Evolutionary conservation across 1,140 invertebrate species (phyloP).

Genomic region (Diorhabda carinulata): DNA sequence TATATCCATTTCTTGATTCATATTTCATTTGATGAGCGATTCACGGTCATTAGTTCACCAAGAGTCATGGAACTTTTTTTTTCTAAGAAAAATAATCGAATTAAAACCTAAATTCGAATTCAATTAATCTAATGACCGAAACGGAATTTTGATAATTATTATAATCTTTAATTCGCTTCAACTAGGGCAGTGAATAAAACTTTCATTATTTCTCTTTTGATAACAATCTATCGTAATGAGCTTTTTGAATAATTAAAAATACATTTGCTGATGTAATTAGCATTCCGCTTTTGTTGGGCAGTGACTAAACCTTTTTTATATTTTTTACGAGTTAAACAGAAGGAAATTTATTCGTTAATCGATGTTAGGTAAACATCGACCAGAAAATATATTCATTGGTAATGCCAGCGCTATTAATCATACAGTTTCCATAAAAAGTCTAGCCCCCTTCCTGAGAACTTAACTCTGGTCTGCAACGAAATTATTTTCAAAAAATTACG

Average conservation of each 20-base stretch:
- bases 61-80: neutral
- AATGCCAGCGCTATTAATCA: too few relatives aligned
- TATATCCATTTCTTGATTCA: too few relatives aligned
- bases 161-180: neutral
- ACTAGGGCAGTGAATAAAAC: slow-evolving; percentile 2
- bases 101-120: neutral
- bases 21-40: too few relatives aligned
- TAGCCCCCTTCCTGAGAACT: too few relatives aligned
- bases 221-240: slow-evolving; percentile 2
- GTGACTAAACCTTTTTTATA: slow-evolving; percentile 1
- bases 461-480: too few relatives aligned
- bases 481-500: too few relatives aligned
- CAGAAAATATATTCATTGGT: too few relatives aligned
- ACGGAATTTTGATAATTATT: slow-evolving; percentile 1
- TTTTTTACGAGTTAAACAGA: neutral
- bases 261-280: slow-evolving; percentile 2
- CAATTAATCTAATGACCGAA: slow-evolving; percentile 2
- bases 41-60: neutral
- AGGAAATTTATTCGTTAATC: neutral
- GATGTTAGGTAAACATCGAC: too few relatives aligned
- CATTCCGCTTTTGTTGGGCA: neutral
- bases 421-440: too few relatives aligned
- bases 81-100: neutral
- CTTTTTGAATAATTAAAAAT: slow-evolving; percentile 3
- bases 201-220: neutral